These are phyloP conservation scores for Delphinapterus leucas DNA, from an alignment of 2,113 vertebrate genomes.

Conservation along the genomic window DNA sequence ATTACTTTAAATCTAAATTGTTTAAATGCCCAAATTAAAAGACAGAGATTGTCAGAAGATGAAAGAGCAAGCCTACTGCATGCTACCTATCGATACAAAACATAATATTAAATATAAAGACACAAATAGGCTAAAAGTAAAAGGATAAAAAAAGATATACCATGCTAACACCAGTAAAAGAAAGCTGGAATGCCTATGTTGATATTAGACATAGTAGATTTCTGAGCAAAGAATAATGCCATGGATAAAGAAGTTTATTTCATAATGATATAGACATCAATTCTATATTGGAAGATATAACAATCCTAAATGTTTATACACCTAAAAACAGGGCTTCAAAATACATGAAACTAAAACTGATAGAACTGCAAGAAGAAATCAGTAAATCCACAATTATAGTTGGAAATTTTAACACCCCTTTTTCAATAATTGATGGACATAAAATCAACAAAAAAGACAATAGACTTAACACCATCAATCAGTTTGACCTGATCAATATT, in stretches of 20 bases:
- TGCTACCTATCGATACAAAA: background rate
- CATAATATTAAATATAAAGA: background rate
- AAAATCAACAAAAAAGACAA: constrained; percentile 19
- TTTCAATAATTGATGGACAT: background rate
- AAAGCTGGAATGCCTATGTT: background rate
- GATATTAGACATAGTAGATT: background rate
- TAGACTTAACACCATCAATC: background rate
- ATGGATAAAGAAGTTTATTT: background rate
- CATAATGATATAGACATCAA: background rate
- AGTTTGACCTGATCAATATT: background rate
- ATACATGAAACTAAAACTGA: background rate
- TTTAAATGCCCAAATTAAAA: background rate
- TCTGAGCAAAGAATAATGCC: background rate
- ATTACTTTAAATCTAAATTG: background rate
- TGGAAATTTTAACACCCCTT: background rate
- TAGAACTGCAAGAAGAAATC: background rate
- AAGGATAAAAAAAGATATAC: background rate
- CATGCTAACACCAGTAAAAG: background rate
- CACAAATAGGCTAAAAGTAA: background rate
- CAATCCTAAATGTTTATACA: background rate
- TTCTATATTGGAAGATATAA: background rate
- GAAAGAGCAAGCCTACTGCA: background rate
- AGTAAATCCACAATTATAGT: background rate
- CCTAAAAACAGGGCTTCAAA: background rate
- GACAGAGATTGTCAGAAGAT: background rate